A percentile compares a stretch with the other conserved stretches of the same genome.
phyloP scores from a whole-genome alignment of 2,113 vertebrate species.

The Poeciliopsis turrubarensis region DNA sequence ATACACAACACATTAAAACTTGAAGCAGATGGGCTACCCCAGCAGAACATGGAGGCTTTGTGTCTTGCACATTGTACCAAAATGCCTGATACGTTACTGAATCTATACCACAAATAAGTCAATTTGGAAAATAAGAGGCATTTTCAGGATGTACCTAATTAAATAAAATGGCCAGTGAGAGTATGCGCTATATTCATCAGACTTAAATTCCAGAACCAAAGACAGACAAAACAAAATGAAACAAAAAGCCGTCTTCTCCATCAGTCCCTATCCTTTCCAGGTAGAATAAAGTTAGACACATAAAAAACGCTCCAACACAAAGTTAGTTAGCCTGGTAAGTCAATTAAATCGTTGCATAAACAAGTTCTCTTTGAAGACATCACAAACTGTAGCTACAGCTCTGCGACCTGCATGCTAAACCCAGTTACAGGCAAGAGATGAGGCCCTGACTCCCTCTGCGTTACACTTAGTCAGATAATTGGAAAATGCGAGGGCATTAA shows the following conservation, averaged over 20 bases:
- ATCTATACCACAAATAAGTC: background rate
- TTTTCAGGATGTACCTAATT: background rate
- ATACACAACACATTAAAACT: no score
- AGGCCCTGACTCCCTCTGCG: constrained; percentile 75
- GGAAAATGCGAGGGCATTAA: constrained; percentile 85
- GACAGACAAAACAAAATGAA: background rate
- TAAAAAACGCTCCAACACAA: constrained; percentile 30
- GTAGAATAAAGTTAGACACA: constrained; percentile 39
- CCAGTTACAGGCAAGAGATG: constrained; percentile 75
- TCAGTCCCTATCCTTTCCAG: background rate
- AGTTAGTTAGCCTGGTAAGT: constrained; percentile 62
- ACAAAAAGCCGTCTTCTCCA: background rate
- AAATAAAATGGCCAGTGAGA: background rate
- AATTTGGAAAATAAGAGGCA: background rate
- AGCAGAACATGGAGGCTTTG: no score
- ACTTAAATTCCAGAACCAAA: background rate
- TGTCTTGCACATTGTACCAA: background rate
- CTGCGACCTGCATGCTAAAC: constrained; percentile 72
- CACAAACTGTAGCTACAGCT: constrained; percentile 64
- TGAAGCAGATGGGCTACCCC: no score
- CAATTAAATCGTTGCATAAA: constrained; percentile 70
- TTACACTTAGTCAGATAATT: constrained; percentile 86
- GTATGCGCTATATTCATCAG: background rate
- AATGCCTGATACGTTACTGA: background rate
- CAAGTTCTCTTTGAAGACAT: constrained; percentile 72